A percentile compares a stretch with the other conserved stretches of the same genome.
These are phyloP conservation scores for Sycophila texana DNA, from an alignment of 2,888 invertebrate species.

Conservation along the genomic window DNA sequence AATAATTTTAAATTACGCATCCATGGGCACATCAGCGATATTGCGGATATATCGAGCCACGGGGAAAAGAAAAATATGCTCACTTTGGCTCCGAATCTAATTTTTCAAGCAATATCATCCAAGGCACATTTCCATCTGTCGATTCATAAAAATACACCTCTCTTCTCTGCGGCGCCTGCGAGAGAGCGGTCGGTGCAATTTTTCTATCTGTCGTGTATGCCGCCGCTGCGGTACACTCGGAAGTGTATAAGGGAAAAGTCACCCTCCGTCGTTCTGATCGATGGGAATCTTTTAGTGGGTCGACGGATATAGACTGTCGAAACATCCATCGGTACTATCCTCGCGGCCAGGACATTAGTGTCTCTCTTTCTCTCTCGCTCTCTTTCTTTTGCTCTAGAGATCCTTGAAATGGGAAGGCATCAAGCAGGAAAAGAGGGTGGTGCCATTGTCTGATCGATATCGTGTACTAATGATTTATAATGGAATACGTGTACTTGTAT, in stretches of 20 bases:
- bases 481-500: background rate
- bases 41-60: background rate
- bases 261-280: constrained; percentile 28
- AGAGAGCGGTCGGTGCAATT: constrained; percentile 10
- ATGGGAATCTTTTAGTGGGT: constrained; percentile 36
- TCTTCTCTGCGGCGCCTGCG: background rate
- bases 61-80: background rate
- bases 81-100: background rate
- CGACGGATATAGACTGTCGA: constrained; percentile 2
- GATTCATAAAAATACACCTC: background rate
- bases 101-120: constrained; percentile 7
- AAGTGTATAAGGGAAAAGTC: constrained; percentile 24
- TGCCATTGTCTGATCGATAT: constrained; percentile 31
- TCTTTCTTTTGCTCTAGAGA: no score
- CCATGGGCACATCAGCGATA: background rate
- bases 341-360: constrained; percentile 36
- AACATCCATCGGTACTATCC: constrained; percentile 36
- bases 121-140: constrained; percentile 3
- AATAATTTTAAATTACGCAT: no score
- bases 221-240: background rate
- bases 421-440: background rate
- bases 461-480: constrained; percentile 19
- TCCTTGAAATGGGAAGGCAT: background rate
- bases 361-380: background rate
- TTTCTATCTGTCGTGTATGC: constrained; percentile 13